A percentile compares a stretch with the other conserved stretches of the same genome.
Evolutionary conservation across 2,888 invertebrate species (phyloP).

Genomic region (Beris chalybata): DNA sequence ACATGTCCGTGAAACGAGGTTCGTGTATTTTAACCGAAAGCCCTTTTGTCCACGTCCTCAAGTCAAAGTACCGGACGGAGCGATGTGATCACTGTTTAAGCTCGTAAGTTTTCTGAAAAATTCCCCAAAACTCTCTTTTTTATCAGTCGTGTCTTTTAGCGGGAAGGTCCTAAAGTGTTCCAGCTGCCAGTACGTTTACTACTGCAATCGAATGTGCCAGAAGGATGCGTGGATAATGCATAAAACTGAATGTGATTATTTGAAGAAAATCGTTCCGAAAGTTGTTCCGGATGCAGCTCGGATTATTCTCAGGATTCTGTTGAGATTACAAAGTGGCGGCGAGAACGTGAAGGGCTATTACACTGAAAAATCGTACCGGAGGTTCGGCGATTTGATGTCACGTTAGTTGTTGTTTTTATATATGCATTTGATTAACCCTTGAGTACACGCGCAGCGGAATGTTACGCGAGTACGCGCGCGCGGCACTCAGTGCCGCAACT

Average conservation of each 20-base stretch:
- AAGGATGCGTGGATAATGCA: constrained; percentile 79
- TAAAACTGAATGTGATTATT: constrained; percentile 78
- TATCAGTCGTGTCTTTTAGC: constrained; percentile 56
- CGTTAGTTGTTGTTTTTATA: constrained; percentile 66
- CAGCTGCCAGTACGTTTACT: constrained; percentile 79
- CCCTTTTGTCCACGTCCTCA: constrained; percentile 75
- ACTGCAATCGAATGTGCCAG: constrained; percentile 82
- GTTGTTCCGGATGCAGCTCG: constrained; percentile 81
- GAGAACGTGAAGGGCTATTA: constrained; percentile 69
- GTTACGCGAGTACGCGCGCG: no score
- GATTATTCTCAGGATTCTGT: constrained; percentile 74
- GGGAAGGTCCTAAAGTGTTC: constrained; percentile 77
- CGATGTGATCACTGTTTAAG: constrained; percentile 78
- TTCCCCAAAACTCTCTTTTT: neutral
- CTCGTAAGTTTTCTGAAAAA: constrained; percentile 60
- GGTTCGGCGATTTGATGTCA: constrained; percentile 86
- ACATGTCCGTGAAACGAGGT: constrained; percentile 59
- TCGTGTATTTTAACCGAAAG: constrained; percentile 70
- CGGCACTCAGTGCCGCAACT: no score
- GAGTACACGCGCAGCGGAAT: no score
- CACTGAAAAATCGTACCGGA: constrained; percentile 68
- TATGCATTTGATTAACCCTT: no score
- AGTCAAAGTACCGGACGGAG: constrained; percentile 68
- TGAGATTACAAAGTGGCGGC: constrained; percentile 65
- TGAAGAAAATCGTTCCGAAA: constrained; percentile 71